Percentiles rank a stretch among this genome's conserved stretches.
Evolutionary conservation across 2,888 invertebrate genomes (phyloP).

Genomic region (Ormia ochracea): DNA sequence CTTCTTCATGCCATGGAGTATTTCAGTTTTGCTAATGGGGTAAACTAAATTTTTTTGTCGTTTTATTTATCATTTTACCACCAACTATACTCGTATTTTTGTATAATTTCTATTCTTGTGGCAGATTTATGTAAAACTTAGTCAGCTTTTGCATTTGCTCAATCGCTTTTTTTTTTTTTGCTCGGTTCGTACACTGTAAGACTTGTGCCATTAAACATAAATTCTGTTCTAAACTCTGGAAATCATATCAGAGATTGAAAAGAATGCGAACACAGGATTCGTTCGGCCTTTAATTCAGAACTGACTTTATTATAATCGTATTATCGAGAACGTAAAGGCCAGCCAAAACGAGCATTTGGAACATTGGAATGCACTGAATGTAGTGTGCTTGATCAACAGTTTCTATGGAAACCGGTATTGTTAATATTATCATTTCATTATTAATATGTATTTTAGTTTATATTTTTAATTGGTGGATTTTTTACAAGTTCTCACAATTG

Average conservation of each 20-base stretch:
- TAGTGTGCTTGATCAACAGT: no score
- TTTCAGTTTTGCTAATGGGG: background rate
- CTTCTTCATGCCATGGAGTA: conserved; percentile 9
- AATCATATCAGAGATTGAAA: conserved; percentile 2
- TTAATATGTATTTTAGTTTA: no score
- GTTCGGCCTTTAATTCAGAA: background rate
- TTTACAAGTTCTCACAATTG: no score
- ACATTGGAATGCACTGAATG: no score
- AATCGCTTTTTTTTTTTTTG: background rate
- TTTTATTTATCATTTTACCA: conserved; percentile 8
- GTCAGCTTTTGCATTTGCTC: conserved; percentile 34
- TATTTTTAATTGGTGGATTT: no score
- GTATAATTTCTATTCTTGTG: conserved; percentile 48
- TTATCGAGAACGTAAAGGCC: background rate
- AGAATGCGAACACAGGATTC: background rate
- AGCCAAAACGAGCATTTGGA: background rate
- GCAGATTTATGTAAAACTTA: conserved; percentile 60
- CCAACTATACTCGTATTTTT: no score
- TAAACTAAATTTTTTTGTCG: conserved; percentile 4
- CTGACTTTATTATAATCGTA: background rate
- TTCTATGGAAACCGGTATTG: no score
- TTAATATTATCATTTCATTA: no score
- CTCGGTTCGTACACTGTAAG: background rate
- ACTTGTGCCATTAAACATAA: conserved; percentile 48
- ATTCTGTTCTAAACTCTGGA: conserved; percentile 32